Evolutionary conservation across 2,797 vertebrate species (phyloP).

Genomic region (Fistularia tabacaria): DNA sequence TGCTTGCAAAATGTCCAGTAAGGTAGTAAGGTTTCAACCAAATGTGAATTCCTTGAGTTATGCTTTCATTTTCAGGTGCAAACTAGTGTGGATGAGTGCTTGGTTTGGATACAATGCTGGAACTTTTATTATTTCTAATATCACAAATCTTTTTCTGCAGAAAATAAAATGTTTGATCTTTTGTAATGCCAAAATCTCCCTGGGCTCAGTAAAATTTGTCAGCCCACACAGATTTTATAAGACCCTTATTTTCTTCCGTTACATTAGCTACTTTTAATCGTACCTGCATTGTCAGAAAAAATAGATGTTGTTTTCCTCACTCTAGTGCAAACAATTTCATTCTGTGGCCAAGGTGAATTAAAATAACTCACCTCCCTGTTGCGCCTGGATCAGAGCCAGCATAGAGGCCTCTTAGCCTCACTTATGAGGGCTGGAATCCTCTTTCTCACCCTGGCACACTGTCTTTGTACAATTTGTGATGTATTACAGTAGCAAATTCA

Average conservation of each 20-base stretch:
- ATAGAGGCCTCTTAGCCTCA: slow-evolving; percentile 34
- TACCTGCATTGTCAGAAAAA: slow-evolving; percentile 12
- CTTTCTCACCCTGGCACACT: slow-evolving; percentile 9
- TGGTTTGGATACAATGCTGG: no score
- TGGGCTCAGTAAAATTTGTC: no score
- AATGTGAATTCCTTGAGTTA: no score
- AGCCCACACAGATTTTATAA: slow-evolving; percentile 2
- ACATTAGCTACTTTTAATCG: slow-evolving; percentile 3
- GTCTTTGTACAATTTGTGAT: slow-evolving; percentile 3
- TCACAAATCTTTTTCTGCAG: no score
- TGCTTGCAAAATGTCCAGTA: slow-evolving; percentile 28
- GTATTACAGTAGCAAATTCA: background rate
- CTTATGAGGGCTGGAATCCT: slow-evolving; percentile 22
- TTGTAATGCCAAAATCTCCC: no score
- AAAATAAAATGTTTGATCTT: no score
- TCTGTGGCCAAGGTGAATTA: slow-evolving; percentile 51
- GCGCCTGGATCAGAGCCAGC: slow-evolving; percentile 34
- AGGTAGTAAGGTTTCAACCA: no score
- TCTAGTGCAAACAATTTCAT: slow-evolving; percentile 45
- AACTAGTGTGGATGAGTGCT: no score
- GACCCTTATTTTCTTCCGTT: slow-evolving; percentile 4
- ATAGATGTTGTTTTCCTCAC: slow-evolving; percentile 24
- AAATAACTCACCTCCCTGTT: slow-evolving; percentile 57
- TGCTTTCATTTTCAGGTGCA: no score
- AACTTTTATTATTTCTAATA: no score